These are phyloP conservation scores for Boloria euphrosyne DNA, from an alignment of 2,888 invertebrate species.

Conservation along the genomic window DNA sequence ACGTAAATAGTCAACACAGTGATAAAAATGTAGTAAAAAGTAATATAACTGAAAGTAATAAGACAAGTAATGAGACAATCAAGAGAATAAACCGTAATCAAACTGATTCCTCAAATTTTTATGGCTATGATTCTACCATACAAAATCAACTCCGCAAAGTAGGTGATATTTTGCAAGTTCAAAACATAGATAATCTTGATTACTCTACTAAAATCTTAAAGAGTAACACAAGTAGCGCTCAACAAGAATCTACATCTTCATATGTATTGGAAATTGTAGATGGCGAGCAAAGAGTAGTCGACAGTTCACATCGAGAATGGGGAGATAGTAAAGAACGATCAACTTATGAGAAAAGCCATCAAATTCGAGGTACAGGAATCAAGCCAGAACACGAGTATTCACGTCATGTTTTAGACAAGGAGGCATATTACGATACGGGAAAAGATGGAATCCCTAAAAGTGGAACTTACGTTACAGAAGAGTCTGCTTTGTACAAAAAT, in stretches of 20 bases:
- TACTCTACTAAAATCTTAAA: constrained; percentile 79
- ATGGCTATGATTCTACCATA: constrained; percentile 73
- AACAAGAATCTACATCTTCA: constrained; percentile 84
- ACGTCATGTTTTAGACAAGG: constrained; percentile 79
- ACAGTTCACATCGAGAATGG: constrained; percentile 83
- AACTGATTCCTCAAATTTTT: constrained; percentile 75
- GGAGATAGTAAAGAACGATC: constrained; percentile 77
- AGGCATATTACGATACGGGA: constrained; percentile 82
- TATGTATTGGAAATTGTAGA: constrained; percentile 85
- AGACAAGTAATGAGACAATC: constrained; percentile 49
- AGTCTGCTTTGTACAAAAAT: constrained; percentile 70
- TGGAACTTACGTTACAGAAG: constrained; percentile 66
- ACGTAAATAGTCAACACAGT: constrained; percentile 4
- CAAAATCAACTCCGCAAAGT: constrained; percentile 73
- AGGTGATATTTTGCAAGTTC: constrained; percentile 69
- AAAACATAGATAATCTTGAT: constrained; percentile 64
- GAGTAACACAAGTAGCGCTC: constrained; percentile 81
- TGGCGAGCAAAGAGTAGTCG: constrained; percentile 83
- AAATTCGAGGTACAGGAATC: constrained; percentile 79
- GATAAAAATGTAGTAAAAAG: constrained; percentile 38
- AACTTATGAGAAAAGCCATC: constrained; percentile 79
- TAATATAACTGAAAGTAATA: constrained; percentile 49
- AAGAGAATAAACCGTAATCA: constrained; percentile 52
- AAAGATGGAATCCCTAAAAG: constrained; percentile 79
- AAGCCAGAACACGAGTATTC: constrained; percentile 82